Evolutionary conservation across 2,797 vertebrate genomes (phyloP).

Genomic region (Peromyscus aztecus): DNA sequence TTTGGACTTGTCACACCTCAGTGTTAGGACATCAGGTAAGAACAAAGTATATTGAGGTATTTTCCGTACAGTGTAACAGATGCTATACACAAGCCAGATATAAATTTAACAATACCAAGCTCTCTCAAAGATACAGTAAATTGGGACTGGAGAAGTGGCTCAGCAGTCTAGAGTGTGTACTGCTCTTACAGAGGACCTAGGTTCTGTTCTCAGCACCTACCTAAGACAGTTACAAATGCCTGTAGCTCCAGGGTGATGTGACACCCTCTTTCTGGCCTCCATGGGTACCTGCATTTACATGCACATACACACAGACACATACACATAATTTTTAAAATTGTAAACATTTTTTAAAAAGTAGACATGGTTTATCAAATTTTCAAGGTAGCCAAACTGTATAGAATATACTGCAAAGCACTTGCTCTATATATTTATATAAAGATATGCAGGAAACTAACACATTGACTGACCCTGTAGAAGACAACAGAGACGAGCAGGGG

Average conservation of each 20-base stretch:
- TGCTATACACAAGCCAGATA: background rate
- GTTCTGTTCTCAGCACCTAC: background rate
- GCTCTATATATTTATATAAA: background rate
- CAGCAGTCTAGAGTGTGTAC: background rate
- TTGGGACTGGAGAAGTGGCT: background rate
- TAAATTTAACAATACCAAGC: background rate
- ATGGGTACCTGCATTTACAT: background rate
- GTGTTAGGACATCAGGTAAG: background rate
- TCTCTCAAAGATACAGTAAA: background rate
- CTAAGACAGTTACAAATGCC: background rate
- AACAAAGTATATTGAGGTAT: background rate
- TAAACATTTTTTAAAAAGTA: background rate
- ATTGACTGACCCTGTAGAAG: background rate
- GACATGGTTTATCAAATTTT: background rate
- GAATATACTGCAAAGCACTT: background rate
- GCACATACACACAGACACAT: background rate
- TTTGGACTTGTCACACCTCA: background rate
- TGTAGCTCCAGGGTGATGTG: background rate
- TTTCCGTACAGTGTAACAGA: background rate
- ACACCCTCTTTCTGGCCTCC: background rate
- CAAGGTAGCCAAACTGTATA: background rate
- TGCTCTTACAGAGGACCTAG: background rate
- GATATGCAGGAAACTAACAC: background rate
- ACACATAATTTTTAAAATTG: background rate
- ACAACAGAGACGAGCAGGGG: background rate